A percentile compares a stretch with the other conserved stretches of the same genome.
Evolutionary conservation across 2,113 vertebrate species (phyloP).

Genomic region (Physeter macrocephalus): DNA sequence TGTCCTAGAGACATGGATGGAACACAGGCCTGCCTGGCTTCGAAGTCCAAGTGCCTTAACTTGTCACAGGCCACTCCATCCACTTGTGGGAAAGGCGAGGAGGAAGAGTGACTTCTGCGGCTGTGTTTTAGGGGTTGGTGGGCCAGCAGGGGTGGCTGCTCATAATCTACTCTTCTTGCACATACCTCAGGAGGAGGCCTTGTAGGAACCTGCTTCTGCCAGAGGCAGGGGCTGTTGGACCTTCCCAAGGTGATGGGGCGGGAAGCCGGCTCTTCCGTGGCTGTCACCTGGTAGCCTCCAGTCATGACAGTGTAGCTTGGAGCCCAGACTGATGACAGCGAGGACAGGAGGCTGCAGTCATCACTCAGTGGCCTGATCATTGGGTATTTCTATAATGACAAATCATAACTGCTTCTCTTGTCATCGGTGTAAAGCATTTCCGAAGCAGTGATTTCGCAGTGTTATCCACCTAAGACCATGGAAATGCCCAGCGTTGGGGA

Average conservation of each 20-base stretch:
- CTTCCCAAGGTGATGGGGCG: background rate
- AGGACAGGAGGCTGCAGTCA: background rate
- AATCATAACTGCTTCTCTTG: constrained; percentile 47
- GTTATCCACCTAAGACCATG: constrained; percentile 43
- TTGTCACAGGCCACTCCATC: background rate
- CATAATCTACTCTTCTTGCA: background rate
- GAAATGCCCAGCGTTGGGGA: background rate
- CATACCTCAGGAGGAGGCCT: background rate
- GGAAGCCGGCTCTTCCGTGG: background rate
- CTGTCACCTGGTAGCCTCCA: background rate
- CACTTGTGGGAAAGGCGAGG: background rate
- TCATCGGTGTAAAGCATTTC: constrained; percentile 31
- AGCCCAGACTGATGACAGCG: background rate
- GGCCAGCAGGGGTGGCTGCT: background rate
- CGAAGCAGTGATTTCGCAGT: constrained; percentile 8
- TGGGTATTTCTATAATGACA: constrained; percentile 55
- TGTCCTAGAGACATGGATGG: background rate
- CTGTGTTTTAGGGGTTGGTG: background rate
- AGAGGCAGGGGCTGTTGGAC: background rate
- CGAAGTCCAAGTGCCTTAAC: background rate
- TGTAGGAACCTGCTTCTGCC: background rate
- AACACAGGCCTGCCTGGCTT: background rate
- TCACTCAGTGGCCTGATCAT: constrained; percentile 42
- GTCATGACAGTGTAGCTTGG: background rate
- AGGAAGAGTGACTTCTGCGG: background rate